Conservation (phyloP, 2,113 vertebrate species). For the Quiscalus mexicanus region DNA sequence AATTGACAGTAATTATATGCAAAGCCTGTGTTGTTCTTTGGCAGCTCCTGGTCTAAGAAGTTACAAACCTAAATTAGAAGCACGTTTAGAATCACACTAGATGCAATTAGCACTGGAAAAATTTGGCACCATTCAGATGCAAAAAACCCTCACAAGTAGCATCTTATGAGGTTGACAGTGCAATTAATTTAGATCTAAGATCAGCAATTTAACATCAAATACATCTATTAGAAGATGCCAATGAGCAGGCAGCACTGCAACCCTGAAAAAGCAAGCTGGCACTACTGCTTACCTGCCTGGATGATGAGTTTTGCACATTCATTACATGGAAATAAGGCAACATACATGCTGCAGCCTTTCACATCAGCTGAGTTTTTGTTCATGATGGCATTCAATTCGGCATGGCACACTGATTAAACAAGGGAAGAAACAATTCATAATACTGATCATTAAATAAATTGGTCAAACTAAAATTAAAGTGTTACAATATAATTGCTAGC, state of each 20-base stretch:
- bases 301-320: constrained; percentile 99
- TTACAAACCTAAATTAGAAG: constrained; percentile 80
- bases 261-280: constrained; percentile 40
- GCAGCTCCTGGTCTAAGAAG: constrained; percentile 77
- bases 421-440: constrained; percentile 6
- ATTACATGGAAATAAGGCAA: constrained; percentile 97
- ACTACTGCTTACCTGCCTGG: constrained; percentile 86
- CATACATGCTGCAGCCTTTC: constrained; percentile 93
- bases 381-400: constrained; percentile 97
- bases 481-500: constrained; percentile 26
- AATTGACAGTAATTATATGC: constrained; percentile 79
- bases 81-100: constrained; percentile 76
- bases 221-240: constrained; percentile 20
- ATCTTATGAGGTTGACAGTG: constrained; percentile 68
- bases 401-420: constrained; percentile 88
- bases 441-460: constrained; percentile 6
- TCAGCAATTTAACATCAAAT: constrained; percentile 65
- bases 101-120: constrained; percentile 78
- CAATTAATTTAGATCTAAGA: constrained; percentile 78
- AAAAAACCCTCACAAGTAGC: constrained; percentile 43
- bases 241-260: constrained; percentile 15
- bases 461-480: constrained; percentile 47
- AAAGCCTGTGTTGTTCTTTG: constrained; percentile 69
- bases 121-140: constrained; percentile 72
- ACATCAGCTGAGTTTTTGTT: constrained; percentile 97